Evolutionary conservation across 2,888 invertebrate species (phyloP).

Genomic region (Leptopilina drosophilae): DNA sequence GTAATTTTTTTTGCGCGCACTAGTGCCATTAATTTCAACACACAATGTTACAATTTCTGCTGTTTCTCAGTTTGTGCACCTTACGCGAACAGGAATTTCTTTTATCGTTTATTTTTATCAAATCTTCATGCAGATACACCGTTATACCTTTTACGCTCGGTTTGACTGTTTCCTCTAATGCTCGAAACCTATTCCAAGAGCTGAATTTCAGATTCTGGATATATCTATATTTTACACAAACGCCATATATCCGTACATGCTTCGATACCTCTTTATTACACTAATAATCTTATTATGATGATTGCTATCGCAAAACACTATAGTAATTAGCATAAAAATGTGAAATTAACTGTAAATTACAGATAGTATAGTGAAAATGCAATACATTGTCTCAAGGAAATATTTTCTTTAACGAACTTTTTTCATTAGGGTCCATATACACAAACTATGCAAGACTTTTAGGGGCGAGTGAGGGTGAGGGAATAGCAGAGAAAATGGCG

Average conservation of each 20-base stretch:
- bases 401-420: neutral
- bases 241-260: neutral
- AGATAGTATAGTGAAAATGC: too few relatives aligned
- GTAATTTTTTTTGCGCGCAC: too few relatives aligned
- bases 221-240: neutral
- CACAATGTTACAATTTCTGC: neutral
- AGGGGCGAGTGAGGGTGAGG: too few relatives aligned
- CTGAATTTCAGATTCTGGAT: neutral
- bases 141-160: slow-evolving; percentile 23
- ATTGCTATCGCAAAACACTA: neutral
- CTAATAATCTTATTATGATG: neutral
- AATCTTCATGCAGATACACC: slow-evolving; percentile 28
- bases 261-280: slow-evolving; percentile 3
- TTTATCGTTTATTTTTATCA: slow-evolving; percentile 7
- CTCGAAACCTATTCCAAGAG: neutral
- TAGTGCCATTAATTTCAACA: too few relatives aligned
- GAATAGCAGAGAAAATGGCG: too few relatives aligned
- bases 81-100: neutral
- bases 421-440: too few relatives aligned
- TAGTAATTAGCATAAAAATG: too few relatives aligned
- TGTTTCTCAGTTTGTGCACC: neutral
- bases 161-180: slow-evolving; percentile 18
- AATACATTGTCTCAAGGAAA: too few relatives aligned
- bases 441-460: too few relatives aligned
- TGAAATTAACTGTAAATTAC: too few relatives aligned